phyloP scores from a whole-genome alignment of 2,113 vertebrate genomes.

The Poeciliopsis retropinna region DNA sequence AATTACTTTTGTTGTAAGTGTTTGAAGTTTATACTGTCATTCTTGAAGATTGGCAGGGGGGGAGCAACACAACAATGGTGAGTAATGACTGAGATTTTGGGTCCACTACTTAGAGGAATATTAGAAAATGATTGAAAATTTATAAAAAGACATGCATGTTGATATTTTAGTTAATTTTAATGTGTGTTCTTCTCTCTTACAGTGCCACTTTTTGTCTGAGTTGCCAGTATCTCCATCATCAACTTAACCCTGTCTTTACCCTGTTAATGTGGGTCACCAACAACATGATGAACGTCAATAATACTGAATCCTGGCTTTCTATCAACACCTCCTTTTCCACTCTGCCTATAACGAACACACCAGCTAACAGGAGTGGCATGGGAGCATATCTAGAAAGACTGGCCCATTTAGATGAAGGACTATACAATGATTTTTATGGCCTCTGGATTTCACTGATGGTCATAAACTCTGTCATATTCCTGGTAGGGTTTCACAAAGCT shows the following conservation, averaged over 20 bases:
- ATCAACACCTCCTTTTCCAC: conserved; percentile 66
- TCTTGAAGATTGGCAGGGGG: neutral
- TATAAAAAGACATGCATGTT: neutral
- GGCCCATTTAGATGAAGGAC: conserved; percentile 84
- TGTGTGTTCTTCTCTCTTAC: conserved; percentile 31
- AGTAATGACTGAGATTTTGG: neutral
- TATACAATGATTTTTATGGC: conserved; percentile 85
- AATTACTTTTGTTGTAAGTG: neutral
- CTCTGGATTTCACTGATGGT: conserved; percentile 90
- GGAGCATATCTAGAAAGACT: conserved; percentile 83
- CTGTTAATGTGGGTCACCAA: neutral
- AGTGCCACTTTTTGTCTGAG: conserved; percentile 1
- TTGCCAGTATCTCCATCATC: neutral
- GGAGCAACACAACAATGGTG: neutral
- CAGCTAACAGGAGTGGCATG: conserved; percentile 59
- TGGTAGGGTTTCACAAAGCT: conserved; percentile 63
- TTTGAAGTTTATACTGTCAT: neutral
- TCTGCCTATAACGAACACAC: conserved; percentile 3
- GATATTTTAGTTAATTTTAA: neutral
- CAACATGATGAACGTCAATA: conserved; percentile 51
- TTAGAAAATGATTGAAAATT: neutral
- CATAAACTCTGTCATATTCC: conserved; percentile 88
- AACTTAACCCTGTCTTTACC: neutral
- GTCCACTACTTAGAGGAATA: neutral
- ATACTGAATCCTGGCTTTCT: conserved; percentile 52